Evolutionary conservation across 2,113 vertebrate genomes (phyloP).

Genomic region (Prunella fulvescens): DNA sequence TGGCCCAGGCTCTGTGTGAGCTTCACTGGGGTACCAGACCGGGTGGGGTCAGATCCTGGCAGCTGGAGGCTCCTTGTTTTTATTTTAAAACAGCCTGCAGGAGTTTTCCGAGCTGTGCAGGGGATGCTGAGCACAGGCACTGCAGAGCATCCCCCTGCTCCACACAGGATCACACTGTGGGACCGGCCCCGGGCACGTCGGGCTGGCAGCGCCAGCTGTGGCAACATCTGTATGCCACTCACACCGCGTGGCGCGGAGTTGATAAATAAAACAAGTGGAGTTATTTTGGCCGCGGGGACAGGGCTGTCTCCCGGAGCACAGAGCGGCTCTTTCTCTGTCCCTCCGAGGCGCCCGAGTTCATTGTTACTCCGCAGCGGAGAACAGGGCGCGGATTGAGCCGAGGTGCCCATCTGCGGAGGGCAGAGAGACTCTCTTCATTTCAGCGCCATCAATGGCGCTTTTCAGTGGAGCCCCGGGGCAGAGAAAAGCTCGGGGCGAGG

Average conservation of each 20-base stretch:
- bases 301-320: slow-evolving; percentile 68
- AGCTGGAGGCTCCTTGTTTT: not conserved
- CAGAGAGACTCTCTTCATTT: slow-evolving; percentile 45
- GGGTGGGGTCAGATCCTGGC: not conserved
- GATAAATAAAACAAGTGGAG: slow-evolving; percentile 74
- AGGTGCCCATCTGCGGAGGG: slow-evolving; percentile 58
- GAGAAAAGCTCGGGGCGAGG: slow-evolving; percentile 28
- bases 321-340: slow-evolving; percentile 60
- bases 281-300: slow-evolving; percentile 66
- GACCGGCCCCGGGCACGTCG: not conserved
- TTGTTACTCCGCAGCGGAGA: slow-evolving; percentile 47
- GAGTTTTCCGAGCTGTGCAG: not conserved
- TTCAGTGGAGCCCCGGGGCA: not conserved
- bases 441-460: slow-evolving; percentile 12
- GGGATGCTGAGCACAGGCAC: fast-evolving
- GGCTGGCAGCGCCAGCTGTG: slow-evolving; percentile 49
- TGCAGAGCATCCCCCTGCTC: not conserved
- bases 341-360: slow-evolving; percentile 14
- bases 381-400: slow-evolving; percentile 73
- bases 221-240: slow-evolving; percentile 60
- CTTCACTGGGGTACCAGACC: not conserved
- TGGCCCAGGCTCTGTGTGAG: not conserved
- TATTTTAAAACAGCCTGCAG: not conserved
- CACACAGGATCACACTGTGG: fast-evolving
- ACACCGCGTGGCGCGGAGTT: not conserved